These are phyloP conservation scores for Sinocyclocheilus maitianheensis DNA, from an alignment of 2,113 vertebrate genomes.

Conservation along the genomic window DNA sequence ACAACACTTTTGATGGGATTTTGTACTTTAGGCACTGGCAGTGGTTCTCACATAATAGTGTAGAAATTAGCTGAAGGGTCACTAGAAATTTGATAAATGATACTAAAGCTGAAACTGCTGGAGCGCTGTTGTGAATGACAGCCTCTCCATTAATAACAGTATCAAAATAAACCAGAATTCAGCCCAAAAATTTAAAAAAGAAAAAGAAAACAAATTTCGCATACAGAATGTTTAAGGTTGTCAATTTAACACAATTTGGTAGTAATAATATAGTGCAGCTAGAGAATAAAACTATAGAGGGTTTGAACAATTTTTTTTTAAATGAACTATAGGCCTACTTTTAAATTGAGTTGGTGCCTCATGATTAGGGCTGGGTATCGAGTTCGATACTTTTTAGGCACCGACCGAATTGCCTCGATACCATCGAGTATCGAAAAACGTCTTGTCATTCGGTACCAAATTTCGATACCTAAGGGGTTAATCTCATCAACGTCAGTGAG, in stretches of 20 bases:
- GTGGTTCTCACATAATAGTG: neutral
- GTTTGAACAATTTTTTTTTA: neutral
- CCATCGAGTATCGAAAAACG: too few relatives aligned
- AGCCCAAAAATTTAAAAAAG: too few relatives aligned
- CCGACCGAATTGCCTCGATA: too few relatives aligned
- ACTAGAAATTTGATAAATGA: constrained; percentile 10
- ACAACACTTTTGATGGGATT: constrained; percentile 2
- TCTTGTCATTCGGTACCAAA: too few relatives aligned
- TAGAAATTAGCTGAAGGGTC: neutral
- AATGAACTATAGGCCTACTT: too few relatives aligned
- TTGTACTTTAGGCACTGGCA: neutral
- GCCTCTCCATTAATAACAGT: neutral
- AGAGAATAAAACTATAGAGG: neutral
- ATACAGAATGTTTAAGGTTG: neutral
- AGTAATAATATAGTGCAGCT: neutral
- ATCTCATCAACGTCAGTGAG: too few relatives aligned
- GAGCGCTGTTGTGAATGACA: neutral
- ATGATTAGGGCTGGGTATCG: too few relatives aligned
- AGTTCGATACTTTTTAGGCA: too few relatives aligned
- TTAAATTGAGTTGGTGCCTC: too few relatives aligned
- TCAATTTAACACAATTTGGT: neutral
- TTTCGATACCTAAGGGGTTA: too few relatives aligned
- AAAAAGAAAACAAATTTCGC: too few relatives aligned
- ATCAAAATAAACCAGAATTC: neutral
- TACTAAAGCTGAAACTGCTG: neutral